A percentile compares a stretch with the other conserved stretches of the same genome.
Conservation (phyloP, 2,888 invertebrate species). For the Sphaerophoria rueppellii region DNA sequence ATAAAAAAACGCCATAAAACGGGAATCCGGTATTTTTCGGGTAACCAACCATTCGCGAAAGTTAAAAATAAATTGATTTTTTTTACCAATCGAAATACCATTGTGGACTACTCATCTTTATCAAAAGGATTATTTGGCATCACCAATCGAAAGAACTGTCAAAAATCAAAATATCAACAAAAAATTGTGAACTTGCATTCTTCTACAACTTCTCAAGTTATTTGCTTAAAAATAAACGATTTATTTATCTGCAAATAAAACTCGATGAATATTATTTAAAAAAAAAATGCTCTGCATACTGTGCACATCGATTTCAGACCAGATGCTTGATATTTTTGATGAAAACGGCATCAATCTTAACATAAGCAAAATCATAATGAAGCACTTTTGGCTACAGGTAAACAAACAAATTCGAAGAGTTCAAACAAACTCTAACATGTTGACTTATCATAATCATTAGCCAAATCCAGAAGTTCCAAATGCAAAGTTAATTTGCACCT, state of each 20-base stretch:
- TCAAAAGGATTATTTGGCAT: not conserved
- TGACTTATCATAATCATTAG: conserved; percentile 35
- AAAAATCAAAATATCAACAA: conserved; percentile 49
- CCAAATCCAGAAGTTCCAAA: conserved; percentile 38
- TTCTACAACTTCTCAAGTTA: not conserved
- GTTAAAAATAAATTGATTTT: not conserved
- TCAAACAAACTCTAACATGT: not conserved
- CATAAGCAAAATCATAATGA: conserved; percentile 75
- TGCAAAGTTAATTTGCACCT: conserved; percentile 70
- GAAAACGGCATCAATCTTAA: conserved; percentile 55
- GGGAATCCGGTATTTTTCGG: no score
- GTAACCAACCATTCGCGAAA: no score
- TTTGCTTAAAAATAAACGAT: conserved; percentile 1
- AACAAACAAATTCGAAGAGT: not conserved
- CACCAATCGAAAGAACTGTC: conserved; percentile 24
- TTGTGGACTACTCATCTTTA: no score
- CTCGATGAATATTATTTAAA: not conserved
- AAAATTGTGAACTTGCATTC: conserved; percentile 2
- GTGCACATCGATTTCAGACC: conserved; percentile 17
- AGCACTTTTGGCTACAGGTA: conserved; percentile 76
- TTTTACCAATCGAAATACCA: no score
- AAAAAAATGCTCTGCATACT: conserved; percentile 46
- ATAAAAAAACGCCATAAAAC: no score
- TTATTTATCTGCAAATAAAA: not conserved
- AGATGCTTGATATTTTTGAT: conserved; percentile 43